These are phyloP conservation scores for Tachystola acroxantha DNA, from an alignment of 2,888 invertebrate genomes.

Conservation along the genomic window DNA sequence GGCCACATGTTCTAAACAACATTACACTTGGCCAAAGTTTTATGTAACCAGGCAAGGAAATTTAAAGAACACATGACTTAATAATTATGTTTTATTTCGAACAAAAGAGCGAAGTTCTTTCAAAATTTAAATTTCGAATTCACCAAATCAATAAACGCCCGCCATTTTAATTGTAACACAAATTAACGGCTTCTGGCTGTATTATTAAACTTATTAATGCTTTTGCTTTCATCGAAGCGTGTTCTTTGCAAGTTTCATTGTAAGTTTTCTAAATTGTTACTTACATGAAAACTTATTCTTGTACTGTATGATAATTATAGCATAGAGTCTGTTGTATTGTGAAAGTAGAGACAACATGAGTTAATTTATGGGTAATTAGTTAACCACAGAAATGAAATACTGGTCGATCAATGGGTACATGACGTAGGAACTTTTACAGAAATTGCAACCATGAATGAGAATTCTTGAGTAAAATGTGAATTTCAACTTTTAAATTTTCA, in stretches of 20 bases:
- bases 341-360: too few species aligned
- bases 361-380: too few species aligned
- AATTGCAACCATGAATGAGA: too few species aligned
- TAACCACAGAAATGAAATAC: too few species aligned
- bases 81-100: slow-evolving; percentile 49
- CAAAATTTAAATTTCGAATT: slow-evolving; percentile 25
- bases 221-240: slow-evolving; percentile 31
- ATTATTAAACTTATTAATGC: slow-evolving; percentile 54
- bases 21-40: slow-evolving; percentile 40
- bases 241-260: slow-evolving; percentile 25
- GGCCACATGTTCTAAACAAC: slow-evolving; percentile 44
- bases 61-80: slow-evolving; percentile 51
- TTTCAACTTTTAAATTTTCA: too few species aligned
- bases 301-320: too few species aligned
- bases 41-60: too few species aligned
- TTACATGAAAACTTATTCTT: too few species aligned
- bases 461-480: too few species aligned
- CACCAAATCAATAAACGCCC: slow-evolving; percentile 46
- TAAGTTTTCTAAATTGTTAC: slow-evolving; percentile 21
- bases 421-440: too few species aligned
- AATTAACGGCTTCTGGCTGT: slow-evolving; percentile 53
- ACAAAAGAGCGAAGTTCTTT: slow-evolving; percentile 42
- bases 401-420: too few species aligned
- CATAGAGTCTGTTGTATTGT: too few species aligned
- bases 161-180: slow-evolving; percentile 42